Conservation (phyloP, 2,797 vertebrate genomes). For the Meda fulgida region DNA sequence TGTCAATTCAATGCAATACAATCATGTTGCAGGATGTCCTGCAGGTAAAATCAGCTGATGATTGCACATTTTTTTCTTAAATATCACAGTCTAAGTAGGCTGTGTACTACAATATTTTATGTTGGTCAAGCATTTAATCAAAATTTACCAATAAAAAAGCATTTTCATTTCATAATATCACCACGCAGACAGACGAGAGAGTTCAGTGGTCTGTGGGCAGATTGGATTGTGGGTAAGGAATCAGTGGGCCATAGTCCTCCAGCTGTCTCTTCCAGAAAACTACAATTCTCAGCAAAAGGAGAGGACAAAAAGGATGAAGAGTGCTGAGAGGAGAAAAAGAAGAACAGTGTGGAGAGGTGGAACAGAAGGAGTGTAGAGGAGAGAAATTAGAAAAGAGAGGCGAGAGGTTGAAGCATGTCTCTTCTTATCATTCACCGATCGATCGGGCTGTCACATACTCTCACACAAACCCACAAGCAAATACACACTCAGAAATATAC, state of each 20-base stretch:
- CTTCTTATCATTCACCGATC: slow-evolving; percentile 12
- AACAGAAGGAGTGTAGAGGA: neutral
- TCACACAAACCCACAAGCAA: neutral
- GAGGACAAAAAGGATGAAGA: slow-evolving; percentile 1
- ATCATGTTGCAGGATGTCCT: neutral
- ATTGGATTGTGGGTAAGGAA: slow-evolving; percentile 46
- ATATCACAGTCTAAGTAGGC: neutral
- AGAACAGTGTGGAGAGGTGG: neutral
- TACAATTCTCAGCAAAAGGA: slow-evolving; percentile 24
- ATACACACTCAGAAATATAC: neutral
- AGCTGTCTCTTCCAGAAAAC: slow-evolving; percentile 42
- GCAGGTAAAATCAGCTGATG: neutral
- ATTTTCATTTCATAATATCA: neutral
- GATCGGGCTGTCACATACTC: slow-evolving; percentile 1
- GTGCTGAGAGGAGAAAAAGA: slow-evolving; percentile 16
- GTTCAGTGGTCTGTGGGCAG: slow-evolving; percentile 40
- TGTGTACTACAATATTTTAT: slow-evolving; percentile 4
- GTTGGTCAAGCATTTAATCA: slow-evolving; percentile 15
- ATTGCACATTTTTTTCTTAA: neutral
- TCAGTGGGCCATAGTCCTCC: slow-evolving; percentile 39
- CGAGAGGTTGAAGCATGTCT: slow-evolving; percentile 3
- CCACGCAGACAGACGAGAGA: neutral
- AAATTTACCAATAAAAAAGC: neutral
- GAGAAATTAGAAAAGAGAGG: slow-evolving; percentile 24
- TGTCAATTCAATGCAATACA: neutral